Evolutionary conservation across 23 tunicate species (phyloP).

Genomic region (Oikopleura dioica): DNA sequence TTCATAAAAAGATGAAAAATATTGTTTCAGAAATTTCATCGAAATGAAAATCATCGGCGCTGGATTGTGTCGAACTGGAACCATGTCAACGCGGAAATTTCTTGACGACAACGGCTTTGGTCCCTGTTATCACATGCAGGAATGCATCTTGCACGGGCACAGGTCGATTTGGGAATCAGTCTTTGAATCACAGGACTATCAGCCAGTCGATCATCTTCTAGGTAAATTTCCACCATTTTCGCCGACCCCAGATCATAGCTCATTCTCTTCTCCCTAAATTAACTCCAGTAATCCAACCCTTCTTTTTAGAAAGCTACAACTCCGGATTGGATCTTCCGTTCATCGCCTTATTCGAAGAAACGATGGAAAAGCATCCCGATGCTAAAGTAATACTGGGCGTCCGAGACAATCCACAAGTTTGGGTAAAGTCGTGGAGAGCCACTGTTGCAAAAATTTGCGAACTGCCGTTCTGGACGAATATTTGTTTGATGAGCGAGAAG

Average conservation of each 20-base stretch:
- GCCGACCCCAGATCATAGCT: too few species aligned
- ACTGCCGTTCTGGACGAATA: neutral
- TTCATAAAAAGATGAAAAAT: too few species aligned
- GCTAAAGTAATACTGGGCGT: neutral
- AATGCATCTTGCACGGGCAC: too few species aligned
- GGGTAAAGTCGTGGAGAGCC: neutral
- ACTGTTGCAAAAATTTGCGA: neutral
- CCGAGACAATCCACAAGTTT: neutral
- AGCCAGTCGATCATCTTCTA: too few species aligned
- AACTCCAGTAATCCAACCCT: neutral
- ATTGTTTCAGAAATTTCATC: too few species aligned
- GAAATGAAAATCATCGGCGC: neutral
- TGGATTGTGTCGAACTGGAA: constrained; percentile 9
- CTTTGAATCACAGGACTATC: too few species aligned
- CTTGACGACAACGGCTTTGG: neutral
- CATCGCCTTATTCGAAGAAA: neutral
- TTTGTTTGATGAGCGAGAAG: neutral
- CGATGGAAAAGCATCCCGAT: neutral
- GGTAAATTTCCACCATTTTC: too few species aligned
- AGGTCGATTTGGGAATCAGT: too few species aligned
- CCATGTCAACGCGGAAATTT: neutral
- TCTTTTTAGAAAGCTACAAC: neutral
- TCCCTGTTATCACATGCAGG: constrained; percentile 1
- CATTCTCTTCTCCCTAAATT: too few species aligned
- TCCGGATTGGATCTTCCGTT: neutral